phyloP scores from a whole-genome alignment of 1,140 invertebrate genomes.

The Scaptomyza pallida region DNA sequence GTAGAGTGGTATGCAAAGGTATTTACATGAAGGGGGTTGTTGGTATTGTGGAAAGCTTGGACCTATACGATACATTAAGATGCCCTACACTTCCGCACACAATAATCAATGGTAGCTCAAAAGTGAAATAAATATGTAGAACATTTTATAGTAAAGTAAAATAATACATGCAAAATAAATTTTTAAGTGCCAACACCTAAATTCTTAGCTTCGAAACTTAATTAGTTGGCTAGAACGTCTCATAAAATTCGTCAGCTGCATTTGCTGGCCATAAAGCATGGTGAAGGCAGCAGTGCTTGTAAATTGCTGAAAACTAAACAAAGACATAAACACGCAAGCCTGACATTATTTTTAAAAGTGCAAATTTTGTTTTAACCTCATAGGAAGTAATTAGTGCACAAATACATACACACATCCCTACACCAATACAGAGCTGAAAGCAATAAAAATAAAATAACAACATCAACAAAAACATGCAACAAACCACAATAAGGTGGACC shows the following conservation, averaged over 20 bases:
- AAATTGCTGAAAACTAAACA: slow-evolving; percentile 69
- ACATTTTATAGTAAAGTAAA: too few relatives aligned
- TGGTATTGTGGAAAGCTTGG: slow-evolving; percentile 24
- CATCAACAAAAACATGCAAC: slow-evolving; percentile 22
- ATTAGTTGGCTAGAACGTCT: background rate
- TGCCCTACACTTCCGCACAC: background rate
- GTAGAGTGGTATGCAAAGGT: slow-evolving; percentile 44
- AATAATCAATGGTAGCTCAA: background rate
- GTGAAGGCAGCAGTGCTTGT: slow-evolving; percentile 21
- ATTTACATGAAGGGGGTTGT: slow-evolving; percentile 59
- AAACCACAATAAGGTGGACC: slow-evolving; percentile 43
- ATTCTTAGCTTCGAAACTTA: too few relatives aligned
- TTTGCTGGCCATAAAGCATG: background rate
- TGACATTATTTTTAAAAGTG: slow-evolving; percentile 84
- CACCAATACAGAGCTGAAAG: slow-evolving; percentile 18
- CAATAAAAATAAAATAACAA: slow-evolving; percentile 4
- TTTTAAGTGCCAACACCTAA: too few relatives aligned
- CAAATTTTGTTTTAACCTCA: slow-evolving; percentile 84
- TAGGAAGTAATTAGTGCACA: slow-evolving; percentile 82
- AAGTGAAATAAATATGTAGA: too few relatives aligned
- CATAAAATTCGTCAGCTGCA: background rate
- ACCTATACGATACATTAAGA: slow-evolving; percentile 15
- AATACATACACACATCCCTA: slow-evolving; percentile 66
- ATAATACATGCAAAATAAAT: too few relatives aligned
- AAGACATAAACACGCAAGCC: slow-evolving; percentile 83